Base-by-base conservation (phyloP, 1,140 invertebrate genomes). In the Holcopasites calliopsidis region DNA sequence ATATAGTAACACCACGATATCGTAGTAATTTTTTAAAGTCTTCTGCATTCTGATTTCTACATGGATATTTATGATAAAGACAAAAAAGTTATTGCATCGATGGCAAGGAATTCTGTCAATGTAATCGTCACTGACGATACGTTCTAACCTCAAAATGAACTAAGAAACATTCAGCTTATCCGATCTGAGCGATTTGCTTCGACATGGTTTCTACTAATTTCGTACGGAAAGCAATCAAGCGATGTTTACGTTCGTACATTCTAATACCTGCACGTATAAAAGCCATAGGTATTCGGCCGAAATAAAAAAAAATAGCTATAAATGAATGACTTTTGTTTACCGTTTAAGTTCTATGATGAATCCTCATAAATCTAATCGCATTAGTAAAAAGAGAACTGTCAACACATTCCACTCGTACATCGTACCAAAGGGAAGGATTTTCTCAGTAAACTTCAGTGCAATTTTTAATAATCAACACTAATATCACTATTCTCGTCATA, bases 71-170 rank as follows among this genome's bases (percentile, higher is more conserved):
- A 33, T 21, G 28, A 7, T 38, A 8, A 10, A 18, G 28, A 69
- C 4, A 8, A 47, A 13, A 35, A 21, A 28, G 13, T 21, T 55
- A 35, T 7, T 6, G 0, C 10, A 4, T 26, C 16, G 38, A 55
- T 65, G 55, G 26, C 10, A 42, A 65, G 31, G 40, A 6, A 11
- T 1, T 7, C 0, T 42, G 0, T 0, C 13, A 23, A 8, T 21
- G 2, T 47, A n/a, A 2, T 57, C 16, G 1, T 18, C n/a, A 23
- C 35, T 65, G 38, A 52, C n/a, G 31, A 35, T 4, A 35, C 2
- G 21, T 58, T 10, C 50, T 82, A 82, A 82, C 80, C 80, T 82
- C 21, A 72, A 79, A 83, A 10, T 40, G 2, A 0, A 26, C 0
- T 8, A 26, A 11, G 13, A 28, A 26, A 16, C 23, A 10, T 70